Conservation (phyloP, 2,113 vertebrate species). For the Clarias macrocephalus region DNA sequence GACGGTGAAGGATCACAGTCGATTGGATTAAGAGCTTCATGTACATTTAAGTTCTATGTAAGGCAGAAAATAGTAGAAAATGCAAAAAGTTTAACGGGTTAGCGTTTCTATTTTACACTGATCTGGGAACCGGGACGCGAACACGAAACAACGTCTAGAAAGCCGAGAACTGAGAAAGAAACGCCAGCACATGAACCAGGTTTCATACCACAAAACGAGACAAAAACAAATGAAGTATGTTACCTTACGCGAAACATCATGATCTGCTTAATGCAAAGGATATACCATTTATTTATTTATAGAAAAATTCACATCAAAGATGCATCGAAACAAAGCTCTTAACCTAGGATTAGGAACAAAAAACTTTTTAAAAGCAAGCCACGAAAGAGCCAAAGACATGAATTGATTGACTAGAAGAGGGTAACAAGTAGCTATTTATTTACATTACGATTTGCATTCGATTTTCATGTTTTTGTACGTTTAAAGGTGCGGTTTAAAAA, state of each 20-base stretch:
- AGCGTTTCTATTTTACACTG: not conserved
- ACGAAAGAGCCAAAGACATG: not conserved
- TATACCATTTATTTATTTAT: not conserved
- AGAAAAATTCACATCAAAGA: not conserved
- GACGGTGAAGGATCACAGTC: conserved; percentile 19
- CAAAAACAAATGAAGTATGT: not conserved
- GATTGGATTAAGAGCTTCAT: conserved; percentile 27
- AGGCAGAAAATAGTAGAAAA: conserved; percentile 29
- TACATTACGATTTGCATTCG: not conserved
- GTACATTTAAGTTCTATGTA: conserved; percentile 34
- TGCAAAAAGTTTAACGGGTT: not conserved
- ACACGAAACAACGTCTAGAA: conserved; percentile 10
- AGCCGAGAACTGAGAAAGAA: conserved; percentile 15
- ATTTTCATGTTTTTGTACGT: no score
- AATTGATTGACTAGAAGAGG: not conserved
- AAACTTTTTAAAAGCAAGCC: not conserved
- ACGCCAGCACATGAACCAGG: conserved; percentile 42
- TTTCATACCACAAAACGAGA: not conserved
- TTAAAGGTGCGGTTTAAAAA: not conserved
- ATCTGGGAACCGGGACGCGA: not conserved
- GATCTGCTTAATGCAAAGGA: not conserved
- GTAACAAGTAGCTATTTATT: not conserved
- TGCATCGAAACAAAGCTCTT: not conserved
- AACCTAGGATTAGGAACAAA: not conserved
- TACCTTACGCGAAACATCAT: not conserved